Percentiles rank a stretch among this genome's conserved stretches.
These are phyloP conservation scores for Salarias fasciatus DNA, from an alignment of 2,797 vertebrate species.

Conservation along the genomic window DNA sequence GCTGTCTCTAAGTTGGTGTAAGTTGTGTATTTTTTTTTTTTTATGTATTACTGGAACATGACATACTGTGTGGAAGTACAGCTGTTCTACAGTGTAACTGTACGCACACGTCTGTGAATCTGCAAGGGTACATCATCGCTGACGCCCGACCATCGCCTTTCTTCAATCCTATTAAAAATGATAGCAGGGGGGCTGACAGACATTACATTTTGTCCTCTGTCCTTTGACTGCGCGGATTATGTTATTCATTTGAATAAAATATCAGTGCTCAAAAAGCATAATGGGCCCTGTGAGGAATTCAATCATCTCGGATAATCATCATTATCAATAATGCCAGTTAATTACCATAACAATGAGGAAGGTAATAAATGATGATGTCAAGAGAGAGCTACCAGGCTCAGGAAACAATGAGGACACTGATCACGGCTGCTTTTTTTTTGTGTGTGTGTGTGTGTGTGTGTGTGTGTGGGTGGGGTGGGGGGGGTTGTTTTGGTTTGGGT, in stretches of 20 bases:
- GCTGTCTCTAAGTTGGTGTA: constrained; percentile 32
- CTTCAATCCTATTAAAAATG: constrained; percentile 60
- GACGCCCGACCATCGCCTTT: constrained; percentile 58
- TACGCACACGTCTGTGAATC: constrained; percentile 34
- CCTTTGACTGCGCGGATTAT: constrained; percentile 69
- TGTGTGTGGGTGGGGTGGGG: no score
- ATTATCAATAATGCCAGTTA: constrained; percentile 85
- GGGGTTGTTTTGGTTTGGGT: no score
- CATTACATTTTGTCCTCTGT: constrained; percentile 68
- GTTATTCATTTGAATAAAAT: constrained; percentile 81
- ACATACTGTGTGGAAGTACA: constrained; percentile 22
- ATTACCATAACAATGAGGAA: constrained; percentile 84
- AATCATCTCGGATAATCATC: constrained; percentile 83
- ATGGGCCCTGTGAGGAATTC: constrained; percentile 79
- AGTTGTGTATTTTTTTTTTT: constrained; percentile 10
- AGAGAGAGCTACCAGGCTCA: constrained; percentile 62
- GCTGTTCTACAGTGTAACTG: constrained; percentile 21
- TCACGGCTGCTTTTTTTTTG: constrained; percentile 34
- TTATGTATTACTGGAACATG: constrained; percentile 27
- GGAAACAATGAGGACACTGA: constrained; percentile 50
- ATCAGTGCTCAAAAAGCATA: constrained; percentile 75
- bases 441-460: no score
- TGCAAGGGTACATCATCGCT: constrained; percentile 45
- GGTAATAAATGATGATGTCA: constrained; percentile 80
- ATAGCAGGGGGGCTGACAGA: constrained; percentile 66